These are phyloP conservation scores for Saguinus midas DNA, from an alignment of 2,113 vertebrate genomes.

Conservation along the genomic window DNA sequence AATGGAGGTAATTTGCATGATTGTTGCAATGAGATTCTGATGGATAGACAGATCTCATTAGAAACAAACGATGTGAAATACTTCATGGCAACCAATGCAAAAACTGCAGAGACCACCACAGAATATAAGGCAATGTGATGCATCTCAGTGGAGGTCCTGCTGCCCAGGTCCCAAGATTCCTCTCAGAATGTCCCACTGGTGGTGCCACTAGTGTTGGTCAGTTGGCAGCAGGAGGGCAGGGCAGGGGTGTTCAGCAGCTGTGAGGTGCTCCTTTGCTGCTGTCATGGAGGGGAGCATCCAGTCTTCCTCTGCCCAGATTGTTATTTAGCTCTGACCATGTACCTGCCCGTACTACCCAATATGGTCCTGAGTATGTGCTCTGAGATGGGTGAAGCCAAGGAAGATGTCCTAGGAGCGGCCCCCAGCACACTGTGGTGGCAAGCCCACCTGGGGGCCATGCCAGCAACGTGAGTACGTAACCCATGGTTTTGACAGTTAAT, in stretches of 20 bases:
- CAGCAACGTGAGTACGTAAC: no score
- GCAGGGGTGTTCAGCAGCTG: background rate
- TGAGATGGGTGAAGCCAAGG: no score
- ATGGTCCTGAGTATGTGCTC: background rate
- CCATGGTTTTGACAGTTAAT: background rate
- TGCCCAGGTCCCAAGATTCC: background rate
- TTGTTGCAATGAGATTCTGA: background rate
- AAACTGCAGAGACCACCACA: background rate
- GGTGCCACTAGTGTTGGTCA: background rate
- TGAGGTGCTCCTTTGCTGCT: background rate
- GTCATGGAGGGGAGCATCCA: accelerated
- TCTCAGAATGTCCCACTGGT: background rate
- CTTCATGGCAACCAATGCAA: background rate
- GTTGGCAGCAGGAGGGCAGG: no score
- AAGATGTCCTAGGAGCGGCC: background rate
- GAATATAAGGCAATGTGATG: background rate
- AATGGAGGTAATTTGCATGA: background rate
- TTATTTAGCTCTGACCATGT: background rate
- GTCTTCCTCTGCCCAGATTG: background rate
- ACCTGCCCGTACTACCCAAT: background rate
- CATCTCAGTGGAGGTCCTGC: background rate
- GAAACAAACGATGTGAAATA: background rate
- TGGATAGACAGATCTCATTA: background rate
- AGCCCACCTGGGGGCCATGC: background rate
- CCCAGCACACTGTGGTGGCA: no score